Evolutionary conservation across 2,797 vertebrate species (phyloP).

Genomic region (Coilia nasus): DNA sequence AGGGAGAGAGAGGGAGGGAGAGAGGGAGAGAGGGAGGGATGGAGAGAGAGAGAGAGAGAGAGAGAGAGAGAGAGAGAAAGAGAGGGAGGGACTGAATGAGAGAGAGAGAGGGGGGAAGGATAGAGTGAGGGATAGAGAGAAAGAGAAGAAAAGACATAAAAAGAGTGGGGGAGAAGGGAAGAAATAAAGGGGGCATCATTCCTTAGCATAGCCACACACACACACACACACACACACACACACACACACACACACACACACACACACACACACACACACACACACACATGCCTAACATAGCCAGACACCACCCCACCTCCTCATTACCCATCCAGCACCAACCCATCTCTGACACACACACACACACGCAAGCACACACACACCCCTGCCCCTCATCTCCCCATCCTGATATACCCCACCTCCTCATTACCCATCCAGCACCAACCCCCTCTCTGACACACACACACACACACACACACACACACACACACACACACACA

Average conservation of each 20-base stretch:
- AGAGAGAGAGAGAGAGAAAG: background rate
- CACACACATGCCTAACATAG: background rate
- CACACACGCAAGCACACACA: constrained; percentile 36
- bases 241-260: background rate
- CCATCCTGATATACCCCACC: constrained; percentile 16
- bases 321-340: too few species aligned
- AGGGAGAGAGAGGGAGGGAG: background rate
- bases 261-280: background rate
- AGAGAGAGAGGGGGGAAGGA: background rate
- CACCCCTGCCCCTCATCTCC: background rate
- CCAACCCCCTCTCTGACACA: background rate
- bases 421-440: background rate
- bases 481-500: constrained; percentile 34
- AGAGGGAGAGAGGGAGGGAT: too few species aligned
- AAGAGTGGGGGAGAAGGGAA: constrained; percentile 48
- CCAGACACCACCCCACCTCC: too few species aligned
- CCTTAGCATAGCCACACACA: constrained; percentile 28
- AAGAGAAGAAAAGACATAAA: constrained; percentile 28
- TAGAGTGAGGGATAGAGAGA: background rate
- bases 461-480: constrained; percentile 13
- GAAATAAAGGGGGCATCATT: constrained; percentile 30
- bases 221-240: constrained; percentile 26
- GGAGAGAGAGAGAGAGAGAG: too few species aligned
- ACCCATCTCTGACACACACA: too few species aligned
- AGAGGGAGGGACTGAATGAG: background rate